phyloP scores from a whole-genome alignment of 2,888 invertebrate species.

The Drosophila leonis region DNA sequence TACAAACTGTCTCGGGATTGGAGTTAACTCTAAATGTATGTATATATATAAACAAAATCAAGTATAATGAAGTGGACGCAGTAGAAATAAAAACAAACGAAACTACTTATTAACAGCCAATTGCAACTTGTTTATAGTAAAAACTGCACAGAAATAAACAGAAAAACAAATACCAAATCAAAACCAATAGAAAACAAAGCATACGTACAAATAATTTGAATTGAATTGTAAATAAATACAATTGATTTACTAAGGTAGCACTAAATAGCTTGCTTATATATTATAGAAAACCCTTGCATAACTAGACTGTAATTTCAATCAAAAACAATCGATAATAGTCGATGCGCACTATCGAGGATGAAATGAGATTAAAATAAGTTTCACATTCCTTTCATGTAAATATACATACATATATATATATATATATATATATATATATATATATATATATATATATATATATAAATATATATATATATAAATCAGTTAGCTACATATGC shows the following conservation, averaged over 20 bases:
- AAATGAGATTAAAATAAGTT: slow-evolving; percentile 18
- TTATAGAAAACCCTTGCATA: slow-evolving; percentile 35
- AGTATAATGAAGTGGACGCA: slow-evolving; percentile 30
- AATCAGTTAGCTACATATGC: slow-evolving; percentile 16
- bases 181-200: slow-evolving; percentile 13
- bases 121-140: slow-evolving; percentile 68
- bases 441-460: slow-evolving; percentile 3
- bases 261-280: slow-evolving; percentile 48
- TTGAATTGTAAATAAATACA: slow-evolving; percentile 26
- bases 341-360: slow-evolving; percentile 23
- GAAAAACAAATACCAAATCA: slow-evolving; percentile 25
- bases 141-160: slow-evolving; percentile 28
- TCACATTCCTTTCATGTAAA: slow-evolving; percentile 17
- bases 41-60: slow-evolving; percentile 10
- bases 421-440: too few species aligned
- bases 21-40: slow-evolving; percentile 39
- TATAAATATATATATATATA: slow-evolving; percentile 11
- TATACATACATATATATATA: neutral
- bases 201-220: slow-evolving; percentile 11
- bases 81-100: slow-evolving; percentile 31
- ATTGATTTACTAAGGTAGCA: slow-evolving; percentile 50
- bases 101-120: slow-evolving; percentile 75
- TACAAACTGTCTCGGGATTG: slow-evolving; percentile 30
- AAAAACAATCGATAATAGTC: slow-evolving; percentile 26
- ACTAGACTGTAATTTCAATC: slow-evolving; percentile 10